These are phyloP conservation scores for Macrotis lagotis DNA, from an alignment of 2,113 vertebrate genomes.

Conservation along the genomic window DNA sequence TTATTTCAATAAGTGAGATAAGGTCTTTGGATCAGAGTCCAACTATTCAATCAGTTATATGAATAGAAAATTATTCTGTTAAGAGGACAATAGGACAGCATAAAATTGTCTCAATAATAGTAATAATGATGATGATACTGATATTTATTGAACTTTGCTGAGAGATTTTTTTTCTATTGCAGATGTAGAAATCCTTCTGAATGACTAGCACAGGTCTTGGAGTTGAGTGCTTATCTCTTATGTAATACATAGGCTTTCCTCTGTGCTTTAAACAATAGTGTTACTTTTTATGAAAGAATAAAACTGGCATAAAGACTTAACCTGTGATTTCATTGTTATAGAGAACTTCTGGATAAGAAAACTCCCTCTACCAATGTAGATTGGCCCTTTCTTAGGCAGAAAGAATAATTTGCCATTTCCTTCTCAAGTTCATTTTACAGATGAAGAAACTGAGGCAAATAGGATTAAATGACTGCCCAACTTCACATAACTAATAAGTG, in stretches of 20 bases:
- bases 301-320: neutral
- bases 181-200: neutral
- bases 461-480: too few relatives aligned
- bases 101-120: neutral
- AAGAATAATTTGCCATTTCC: too few relatives aligned
- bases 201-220: too few relatives aligned
- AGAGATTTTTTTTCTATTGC: too few relatives aligned
- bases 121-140: neutral
- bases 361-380: neutral
- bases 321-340: neutral
- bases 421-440: too few relatives aligned
- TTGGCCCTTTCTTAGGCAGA: neutral
- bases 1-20: conserved; percentile 1
- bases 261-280: neutral
- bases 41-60: conserved; percentile 21
- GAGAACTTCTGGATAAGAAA: neutral
- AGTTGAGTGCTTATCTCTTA: too few relatives aligned
- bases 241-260: neutral
- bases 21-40: neutral
- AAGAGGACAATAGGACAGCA: neutral
- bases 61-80: neutral
- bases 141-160: neutral
- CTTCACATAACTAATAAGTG: too few relatives aligned
- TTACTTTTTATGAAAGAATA: neutral
- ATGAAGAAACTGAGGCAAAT: too few relatives aligned